A percentile compares a stretch with the other conserved stretches of the same genome.
Conservation (phyloP, 53 echinoderm and acorn worm genomes). For the Henricia sp. region DNA sequence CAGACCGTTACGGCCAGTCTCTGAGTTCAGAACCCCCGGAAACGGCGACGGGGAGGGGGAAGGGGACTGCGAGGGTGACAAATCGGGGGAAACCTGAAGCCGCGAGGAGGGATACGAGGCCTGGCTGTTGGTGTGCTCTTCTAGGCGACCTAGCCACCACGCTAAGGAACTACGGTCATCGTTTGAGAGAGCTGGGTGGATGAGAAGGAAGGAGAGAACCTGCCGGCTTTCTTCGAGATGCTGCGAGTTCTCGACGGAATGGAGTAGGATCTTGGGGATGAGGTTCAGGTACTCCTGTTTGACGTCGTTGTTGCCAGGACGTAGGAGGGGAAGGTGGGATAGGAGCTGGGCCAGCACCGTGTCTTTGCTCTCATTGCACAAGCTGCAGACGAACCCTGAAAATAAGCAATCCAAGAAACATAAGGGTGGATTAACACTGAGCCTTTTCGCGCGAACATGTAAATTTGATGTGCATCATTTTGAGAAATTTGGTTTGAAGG, state of each 20-base stretch:
- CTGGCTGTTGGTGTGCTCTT: slow-evolving; percentile 66
- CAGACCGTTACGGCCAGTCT: slow-evolving; percentile 56
- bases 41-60: slow-evolving; percentile 70
- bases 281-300: slow-evolving; percentile 87
- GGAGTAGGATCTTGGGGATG: slow-evolving; percentile 85
- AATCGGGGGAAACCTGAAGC: slow-evolving; percentile 48
- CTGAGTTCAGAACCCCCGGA: slow-evolving; percentile 40
- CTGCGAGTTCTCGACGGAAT: slow-evolving; percentile 77
- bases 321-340: slow-evolving; percentile 90
- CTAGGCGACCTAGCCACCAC: slow-evolving; percentile 81
- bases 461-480: too few relatives aligned
- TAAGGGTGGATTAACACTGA: background rate
- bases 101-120: slow-evolving; percentile 37
- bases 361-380: slow-evolving; percentile 85
- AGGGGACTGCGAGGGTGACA: slow-evolving; percentile 75
- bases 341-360: slow-evolving; percentile 82
- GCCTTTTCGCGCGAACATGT: background rate
- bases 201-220: slow-evolving; percentile 89
- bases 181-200: slow-evolving; percentile 89
- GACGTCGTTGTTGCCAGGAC: slow-evolving; percentile 90
- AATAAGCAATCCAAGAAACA: background rate
- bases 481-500: too few relatives aligned
- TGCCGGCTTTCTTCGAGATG: slow-evolving; percentile 91
- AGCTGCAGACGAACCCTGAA: slow-evolving; percentile 84
- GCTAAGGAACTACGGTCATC: slow-evolving; percentile 89